Base-by-base conservation (phyloP, 2,888 invertebrate species). In the Leptarthrus brevirostris region DNA sequence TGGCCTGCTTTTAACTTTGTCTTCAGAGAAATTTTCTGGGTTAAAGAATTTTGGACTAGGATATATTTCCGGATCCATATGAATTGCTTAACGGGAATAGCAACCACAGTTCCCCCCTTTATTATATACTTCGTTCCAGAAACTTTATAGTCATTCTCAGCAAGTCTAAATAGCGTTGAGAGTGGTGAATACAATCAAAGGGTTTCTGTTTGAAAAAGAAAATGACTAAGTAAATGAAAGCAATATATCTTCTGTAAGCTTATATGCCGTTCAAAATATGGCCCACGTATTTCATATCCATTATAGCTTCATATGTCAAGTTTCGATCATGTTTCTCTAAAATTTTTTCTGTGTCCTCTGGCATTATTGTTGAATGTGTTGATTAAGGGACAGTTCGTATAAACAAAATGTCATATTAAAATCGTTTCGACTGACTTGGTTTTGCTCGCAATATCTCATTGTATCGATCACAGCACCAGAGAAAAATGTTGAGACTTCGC, bases 21-120 rank as follows among this genome's bases (percentile, higher is more conserved):
- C 88, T 0, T 86, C 82, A 0, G 84, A 80, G 79, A 90, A 91
- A 77, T 90, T 83, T 8, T 90, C 89, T 8, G 90, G 91, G 72
- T 89, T 86, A 74, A 90, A 91, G 16, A 83, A 85, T 3, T 88
- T 84, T 0, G 92, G 91, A 5, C 8, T n/a, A n/a, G n/a, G n/a
- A n/a, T n/a, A n/a, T n/a, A n/a, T n/a, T n/a, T n/a, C n/a, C n/a
- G n/a, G n/a, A n/a, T n/a, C n/a, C n/a, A n/a, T n/a, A 69, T 86
- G 86, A 47, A 86, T 79, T 12, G 81, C 81, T 77, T 76, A n/a
- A 80, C 76, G 0, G 84, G 81, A 53, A 84, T 80, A 1, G 79
- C 49, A 0, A 82, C 78, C 1, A 74, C 70, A 2, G 79, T 79
- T 2, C 80, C 82, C 64, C 87, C 85, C 73, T 88, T 87, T 58